phyloP scores from a whole-genome alignment of 1,140 invertebrate species.

The Drosophila mojavensis region DNA sequence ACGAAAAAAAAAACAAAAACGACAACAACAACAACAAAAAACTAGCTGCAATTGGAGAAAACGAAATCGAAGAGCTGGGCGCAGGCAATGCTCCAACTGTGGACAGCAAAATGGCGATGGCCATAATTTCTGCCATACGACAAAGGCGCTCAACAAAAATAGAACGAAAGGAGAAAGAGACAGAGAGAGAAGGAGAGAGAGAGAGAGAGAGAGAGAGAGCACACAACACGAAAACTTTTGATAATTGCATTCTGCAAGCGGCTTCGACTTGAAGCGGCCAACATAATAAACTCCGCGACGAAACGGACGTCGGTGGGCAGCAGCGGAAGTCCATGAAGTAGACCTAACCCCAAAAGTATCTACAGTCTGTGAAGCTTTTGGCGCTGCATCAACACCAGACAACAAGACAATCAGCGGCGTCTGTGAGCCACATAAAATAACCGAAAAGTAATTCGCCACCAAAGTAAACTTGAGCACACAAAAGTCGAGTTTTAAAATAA shows the following conservation, averaged over 20 bases:
- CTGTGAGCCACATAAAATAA: slow-evolving; percentile 71
- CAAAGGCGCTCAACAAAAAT: slow-evolving; percentile 27
- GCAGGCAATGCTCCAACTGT: slow-evolving; percentile 30
- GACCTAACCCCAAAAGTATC: slow-evolving; percentile 20
- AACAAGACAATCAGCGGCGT: slow-evolving; percentile 65
- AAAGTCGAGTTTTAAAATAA: slow-evolving; percentile 80
- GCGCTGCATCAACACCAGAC: slow-evolving; percentile 40
- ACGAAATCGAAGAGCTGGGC: slow-evolving; percentile 13
- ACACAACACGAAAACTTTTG: slow-evolving; percentile 65
- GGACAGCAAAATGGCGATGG: slow-evolving; percentile 55
- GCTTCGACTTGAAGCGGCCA: slow-evolving; percentile 47
- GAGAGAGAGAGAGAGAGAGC: slow-evolving; percentile 7
- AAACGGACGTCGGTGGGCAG: slow-evolving; percentile 20
- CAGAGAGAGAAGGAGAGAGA: neutral
- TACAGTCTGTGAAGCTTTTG: slow-evolving; percentile 8
- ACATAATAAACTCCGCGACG: slow-evolving; percentile 68
- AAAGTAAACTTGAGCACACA: slow-evolving; percentile 76
- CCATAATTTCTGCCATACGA: slow-evolving; percentile 58
- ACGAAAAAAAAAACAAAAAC: slow-evolving; percentile 1
- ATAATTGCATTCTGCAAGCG: slow-evolving; percentile 69
- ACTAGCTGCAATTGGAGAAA: neutral
- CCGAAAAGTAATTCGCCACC: slow-evolving; percentile 76
- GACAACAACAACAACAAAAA: neutral
- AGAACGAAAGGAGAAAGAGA: neutral
- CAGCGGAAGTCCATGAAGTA: neutral